Evolutionary conservation across 2,113 vertebrate genomes (phyloP).

Genomic region (Aspiorhynchus laticeps): DNA sequence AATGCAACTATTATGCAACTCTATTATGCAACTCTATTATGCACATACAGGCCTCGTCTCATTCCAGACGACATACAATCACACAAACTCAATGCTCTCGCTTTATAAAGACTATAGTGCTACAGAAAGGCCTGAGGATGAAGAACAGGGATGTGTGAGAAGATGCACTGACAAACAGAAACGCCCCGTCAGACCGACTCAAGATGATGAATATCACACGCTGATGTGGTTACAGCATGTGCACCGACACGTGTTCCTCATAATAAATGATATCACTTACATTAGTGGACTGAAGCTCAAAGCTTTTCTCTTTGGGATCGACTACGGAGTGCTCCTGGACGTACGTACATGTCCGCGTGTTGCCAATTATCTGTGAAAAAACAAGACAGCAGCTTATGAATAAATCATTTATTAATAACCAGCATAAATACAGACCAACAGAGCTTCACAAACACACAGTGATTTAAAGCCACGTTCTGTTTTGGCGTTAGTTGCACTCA

Average conservation of each 20-base stretch:
- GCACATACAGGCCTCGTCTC: conserved; percentile 34
- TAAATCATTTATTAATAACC: too few species aligned
- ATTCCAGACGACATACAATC: conserved; percentile 39
- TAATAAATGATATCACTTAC: conserved; percentile 73
- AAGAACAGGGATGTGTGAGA: not conserved
- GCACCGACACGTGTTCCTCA: not conserved
- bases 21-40: not conserved
- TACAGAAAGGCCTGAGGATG: not conserved
- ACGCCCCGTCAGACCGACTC: not conserved
- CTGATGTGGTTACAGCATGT: not conserved
- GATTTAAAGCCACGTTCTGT: not conserved
- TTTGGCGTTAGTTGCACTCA: not conserved
- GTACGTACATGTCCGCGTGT: conserved; percentile 85
- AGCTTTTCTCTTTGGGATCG: conserved; percentile 84
- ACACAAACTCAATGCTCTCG: not conserved
- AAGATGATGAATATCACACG: not conserved
- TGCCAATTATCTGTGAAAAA: conserved; percentile 86
- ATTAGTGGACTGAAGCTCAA: conserved; percentile 93
- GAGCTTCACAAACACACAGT: not conserved
- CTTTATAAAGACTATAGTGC: not conserved
- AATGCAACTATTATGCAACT: too few species aligned
- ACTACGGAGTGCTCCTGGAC: conserved; percentile 94
- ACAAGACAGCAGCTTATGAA: conserved; percentile 16
- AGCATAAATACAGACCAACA: not conserved
- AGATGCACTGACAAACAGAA: not conserved